A percentile compares a stretch with the other conserved stretches of the same genome.
Evolutionary conservation across 2,797 vertebrate species (phyloP).

Genomic region (Sebastolobus altivelis): DNA sequence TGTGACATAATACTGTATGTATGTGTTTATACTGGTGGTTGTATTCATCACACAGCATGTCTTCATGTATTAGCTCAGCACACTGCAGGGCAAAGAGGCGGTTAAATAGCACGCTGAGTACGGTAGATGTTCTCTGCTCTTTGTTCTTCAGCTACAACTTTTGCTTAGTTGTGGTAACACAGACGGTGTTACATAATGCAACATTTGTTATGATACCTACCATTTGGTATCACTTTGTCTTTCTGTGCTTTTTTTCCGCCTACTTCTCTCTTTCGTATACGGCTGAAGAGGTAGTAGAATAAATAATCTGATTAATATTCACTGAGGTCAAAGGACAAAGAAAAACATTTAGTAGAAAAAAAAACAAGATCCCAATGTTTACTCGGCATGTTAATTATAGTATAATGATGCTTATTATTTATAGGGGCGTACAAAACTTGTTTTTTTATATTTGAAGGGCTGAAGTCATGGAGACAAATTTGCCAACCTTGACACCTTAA

Average conservation of each 20-base stretch:
- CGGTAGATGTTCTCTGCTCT: conserved; percentile 26
- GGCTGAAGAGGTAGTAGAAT: neutral
- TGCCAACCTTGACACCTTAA: too few relatives aligned
- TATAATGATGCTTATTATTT: neutral
- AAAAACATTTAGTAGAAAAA: neutral
- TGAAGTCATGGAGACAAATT: too few relatives aligned
- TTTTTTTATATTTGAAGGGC: too few relatives aligned
- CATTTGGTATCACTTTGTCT: conserved; percentile 26
- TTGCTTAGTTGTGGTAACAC: conserved; percentile 32
- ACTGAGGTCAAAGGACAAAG: neutral
- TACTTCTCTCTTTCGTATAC: neutral
- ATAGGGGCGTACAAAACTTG: neutral
- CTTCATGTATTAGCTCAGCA: conserved; percentile 2
- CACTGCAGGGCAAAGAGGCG: conserved; percentile 28
- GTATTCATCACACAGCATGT: conserved; percentile 1
- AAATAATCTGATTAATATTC: neutral
- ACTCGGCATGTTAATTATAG: neutral
- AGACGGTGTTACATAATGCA: conserved; percentile 45
- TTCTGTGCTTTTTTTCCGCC: neutral
- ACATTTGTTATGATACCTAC: conserved; percentile 35
- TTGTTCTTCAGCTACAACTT: conserved; percentile 43
- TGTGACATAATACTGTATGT: neutral
- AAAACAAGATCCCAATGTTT: neutral
- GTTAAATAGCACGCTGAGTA: conserved; percentile 15
- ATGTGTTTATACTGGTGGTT: neutral